Percentiles rank a stretch among this genome's conserved stretches.
Evolutionary conservation across 64 coral and sea anemone species (phyloP).

Genomic region (Pachyseris speciosa): DNA sequence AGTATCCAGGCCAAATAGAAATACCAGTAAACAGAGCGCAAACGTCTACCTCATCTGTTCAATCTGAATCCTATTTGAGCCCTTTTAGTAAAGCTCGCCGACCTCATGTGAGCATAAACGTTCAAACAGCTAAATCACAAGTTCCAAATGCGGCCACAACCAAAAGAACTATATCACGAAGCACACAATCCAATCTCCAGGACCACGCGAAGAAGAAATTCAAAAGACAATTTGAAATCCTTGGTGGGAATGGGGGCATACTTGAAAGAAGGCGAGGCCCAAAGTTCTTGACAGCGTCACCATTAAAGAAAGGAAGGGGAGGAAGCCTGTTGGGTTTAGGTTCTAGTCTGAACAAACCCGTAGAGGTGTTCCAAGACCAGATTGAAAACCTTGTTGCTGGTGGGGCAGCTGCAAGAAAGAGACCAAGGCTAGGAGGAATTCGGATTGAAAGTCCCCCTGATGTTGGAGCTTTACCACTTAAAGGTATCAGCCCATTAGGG

Average conservation of each 20-base stretch:
- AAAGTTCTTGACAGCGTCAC: neutral
- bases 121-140: constrained; percentile 47
- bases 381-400: constrained; percentile 20
- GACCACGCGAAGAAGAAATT: neutral
- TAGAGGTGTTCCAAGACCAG: constrained; percentile 23
- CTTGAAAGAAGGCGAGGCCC: constrained; percentile 15
- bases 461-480: constrained; percentile 2
- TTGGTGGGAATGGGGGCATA: constrained; percentile 22
- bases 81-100: neutral
- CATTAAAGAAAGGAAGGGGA: constrained; percentile 17
- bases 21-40: neutral
- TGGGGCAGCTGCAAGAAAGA: neutral
- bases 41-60: neutral
- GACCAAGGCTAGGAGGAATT: constrained; percentile 36
- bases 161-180: neutral
- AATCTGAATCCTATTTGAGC: neutral
- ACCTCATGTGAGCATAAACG: constrained; percentile 52
- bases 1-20: neutral
- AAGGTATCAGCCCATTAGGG: neutral
- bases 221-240: constrained; percentile 28
- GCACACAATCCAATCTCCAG: neutral
- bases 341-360: constrained; percentile 11
- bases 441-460: neutral
- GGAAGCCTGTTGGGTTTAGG: constrained; percentile 8
- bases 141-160: neutral